These are phyloP conservation scores for Athalia circularis DNA, from an alignment of 2,888 invertebrate species.

Conservation along the genomic window DNA sequence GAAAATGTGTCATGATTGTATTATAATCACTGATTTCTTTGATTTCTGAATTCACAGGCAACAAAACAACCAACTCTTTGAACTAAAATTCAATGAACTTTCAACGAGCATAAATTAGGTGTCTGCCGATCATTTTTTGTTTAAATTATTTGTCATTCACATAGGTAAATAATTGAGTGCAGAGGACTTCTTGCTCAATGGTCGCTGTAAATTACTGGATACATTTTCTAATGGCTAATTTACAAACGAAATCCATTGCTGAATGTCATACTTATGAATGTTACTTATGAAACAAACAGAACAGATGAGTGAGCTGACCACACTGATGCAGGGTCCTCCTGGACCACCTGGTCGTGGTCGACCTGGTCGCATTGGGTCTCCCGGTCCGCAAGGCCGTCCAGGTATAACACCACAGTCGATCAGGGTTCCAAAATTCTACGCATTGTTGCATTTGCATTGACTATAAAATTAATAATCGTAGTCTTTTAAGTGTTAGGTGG, in stretches of 20 bases:
- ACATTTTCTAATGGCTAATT: background rate
- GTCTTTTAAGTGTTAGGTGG: slow-evolving; percentile 36
- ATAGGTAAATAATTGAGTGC: too few species aligned
- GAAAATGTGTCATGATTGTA: background rate
- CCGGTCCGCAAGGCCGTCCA: slow-evolving; percentile 82
- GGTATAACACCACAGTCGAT: slow-evolving; percentile 73
- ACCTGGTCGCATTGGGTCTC: slow-evolving; percentile 82
- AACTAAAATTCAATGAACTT: background rate
- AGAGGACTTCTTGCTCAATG: too few species aligned
- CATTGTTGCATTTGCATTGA: slow-evolving; percentile 47
- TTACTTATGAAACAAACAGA: slow-evolving; percentile 75
- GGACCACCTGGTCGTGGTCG: slow-evolving; percentile 81
- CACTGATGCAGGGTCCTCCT: slow-evolving; percentile 80
- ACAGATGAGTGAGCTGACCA: slow-evolving; percentile 83
- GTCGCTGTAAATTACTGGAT: too few species aligned
- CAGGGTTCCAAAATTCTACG: slow-evolving; percentile 30
- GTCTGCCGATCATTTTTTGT: too few species aligned
- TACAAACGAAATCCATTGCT: slow-evolving; percentile 15
- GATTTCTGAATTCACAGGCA: background rate
- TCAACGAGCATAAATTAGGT: too few species aligned
- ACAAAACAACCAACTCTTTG: background rate
- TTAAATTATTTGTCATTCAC: too few species aligned
- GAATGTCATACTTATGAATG: slow-evolving; percentile 32
- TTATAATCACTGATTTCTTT: background rate
- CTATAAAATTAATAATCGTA: slow-evolving; percentile 52